Evolutionary conservation across 2,797 vertebrate species (phyloP), one percentile per base, ranked within the genome.

Genomic region (Characodon lateralis): DNA sequence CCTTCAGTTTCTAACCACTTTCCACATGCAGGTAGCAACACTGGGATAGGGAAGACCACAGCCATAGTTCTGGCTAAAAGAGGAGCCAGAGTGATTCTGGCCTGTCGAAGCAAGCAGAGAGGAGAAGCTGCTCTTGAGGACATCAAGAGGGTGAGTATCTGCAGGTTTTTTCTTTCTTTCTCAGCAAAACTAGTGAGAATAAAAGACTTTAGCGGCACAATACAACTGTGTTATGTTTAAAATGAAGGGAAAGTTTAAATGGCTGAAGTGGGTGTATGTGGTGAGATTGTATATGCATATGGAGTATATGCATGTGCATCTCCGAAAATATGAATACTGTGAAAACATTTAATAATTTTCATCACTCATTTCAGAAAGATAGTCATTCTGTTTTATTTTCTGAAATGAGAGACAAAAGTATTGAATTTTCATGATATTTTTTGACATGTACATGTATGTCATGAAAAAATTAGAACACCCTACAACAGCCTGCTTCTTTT

Each of bases 121-220:
- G 59, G 59, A 61, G 59, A 61, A 61, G 59, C 73, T 43, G 81
- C 77, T 69, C 81, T 82, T 5, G 68, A 72, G 61, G 81, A 82
- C 7, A 18, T 82, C 28, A 82, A 22, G 26, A 75, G 41, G 43
- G 81, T 83, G 59, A 68, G 46, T 70, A 16, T 28, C 10, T 10
- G 31, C 16, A 46, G 28, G 16, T 46, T 16, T 10, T 48, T 31
- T 63, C n/a, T 10, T 41, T 66, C 22, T 46, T 14, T 48, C 26
- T 31, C 22, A 48, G 2, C 1, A 4, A 61, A 28, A 3, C 14
- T 9, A 7, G 22, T 22, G 22, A n/a, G 41, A 46, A 48, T 26
- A 70, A 24, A 6, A 69, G 41, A n/a, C 20, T 14, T 9, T 13
- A 26, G 46, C n/a, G 46, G 10, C 5, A 13, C 66, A 61, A 31